Base-by-base conservation (phyloP, 2,888 invertebrate genomes). In the Masnerella sp. region DNA sequence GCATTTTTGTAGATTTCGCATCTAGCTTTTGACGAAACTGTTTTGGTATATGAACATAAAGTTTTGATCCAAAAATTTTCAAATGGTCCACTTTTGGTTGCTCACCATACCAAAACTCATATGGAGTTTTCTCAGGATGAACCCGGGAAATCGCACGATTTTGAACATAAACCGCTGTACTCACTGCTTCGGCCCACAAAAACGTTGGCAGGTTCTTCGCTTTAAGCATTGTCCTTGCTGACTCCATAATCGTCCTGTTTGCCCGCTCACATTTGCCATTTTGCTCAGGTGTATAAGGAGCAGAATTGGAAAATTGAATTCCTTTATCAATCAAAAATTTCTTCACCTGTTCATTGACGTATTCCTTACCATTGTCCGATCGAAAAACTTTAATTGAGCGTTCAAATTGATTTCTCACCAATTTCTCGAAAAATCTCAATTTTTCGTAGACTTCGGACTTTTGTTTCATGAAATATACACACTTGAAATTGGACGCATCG, bases 211-310 rank as follows among this genome's bases (percentile, higher is more conserved):
- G 40, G 9, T 17, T 47, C 34, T 45, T 67, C 14, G 65, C 67
- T 9, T 18, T 28, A 11, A 72, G 32, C 65, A 72, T 65, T 1
- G 64, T 36, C 1, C 51, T 25, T 18, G 58, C 64, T 17, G 40
- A 47, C 40, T 70, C 70, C 8, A 70, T 42, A 14, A 71, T 64
- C 4, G 64, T 71, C 7, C 64, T 17, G n/a, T 59, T 71, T n/a
- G 45, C 58, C 1, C 65, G 17, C 12, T 72, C 71, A 11, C 32
- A 40, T 20, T 45, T 58, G 5, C 71, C 71, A 32, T 79, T 78
- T 12, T 78, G 77, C 18, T 78, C 42, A 0, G 76, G 75, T 0
- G 76, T 64, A 36, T 74, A 70, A 0, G 76, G 73, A 0, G 74
- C 72, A 0, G 74, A 67, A 0, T 17, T 67, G 9, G 75, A 56